These are phyloP conservation scores for Crocodylus rhombifer DNA, from an alignment of 2,797 vertebrate genomes.

Conservation along the genomic window DNA sequence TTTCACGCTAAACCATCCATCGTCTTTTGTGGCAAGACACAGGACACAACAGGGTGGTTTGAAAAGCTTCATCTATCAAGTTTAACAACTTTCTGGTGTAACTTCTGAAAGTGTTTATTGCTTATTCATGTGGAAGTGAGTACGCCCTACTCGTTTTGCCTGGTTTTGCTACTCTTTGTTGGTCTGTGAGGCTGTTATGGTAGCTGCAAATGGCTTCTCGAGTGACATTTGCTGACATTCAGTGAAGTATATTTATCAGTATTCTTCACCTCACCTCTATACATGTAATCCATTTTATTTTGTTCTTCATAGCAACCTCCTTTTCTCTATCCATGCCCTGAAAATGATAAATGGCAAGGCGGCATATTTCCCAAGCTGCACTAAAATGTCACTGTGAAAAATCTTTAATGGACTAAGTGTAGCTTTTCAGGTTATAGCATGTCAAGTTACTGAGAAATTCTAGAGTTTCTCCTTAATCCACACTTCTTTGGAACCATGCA, in stretches of 20 bases:
- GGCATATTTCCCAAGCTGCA: constrained; percentile 89
- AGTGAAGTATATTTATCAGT: constrained; percentile 98
- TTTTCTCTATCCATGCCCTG: constrained; percentile 91
- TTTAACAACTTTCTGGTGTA: constrained; percentile 92
- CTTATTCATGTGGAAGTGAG: constrained; percentile 97
- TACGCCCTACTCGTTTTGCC: constrained; percentile 88
- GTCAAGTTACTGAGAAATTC: constrained; percentile 96
- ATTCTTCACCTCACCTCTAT: constrained; percentile 93
- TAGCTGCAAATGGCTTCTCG: constrained; percentile 97
- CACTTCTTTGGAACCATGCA: constrained; percentile 84
- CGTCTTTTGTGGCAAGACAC: constrained; percentile 61
- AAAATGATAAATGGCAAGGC: constrained; percentile 96
- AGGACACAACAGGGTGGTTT: constrained; percentile 52
- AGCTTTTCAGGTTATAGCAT: constrained; percentile 98
- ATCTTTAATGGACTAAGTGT: constrained; percentile 99
- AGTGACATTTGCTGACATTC: constrained; percentile 99
- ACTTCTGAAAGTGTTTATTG: constrained; percentile 93
- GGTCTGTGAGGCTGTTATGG: constrained; percentile 92
- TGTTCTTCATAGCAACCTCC: constrained; percentile 90
- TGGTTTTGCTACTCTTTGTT: constrained; percentile 90
- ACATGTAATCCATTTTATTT: constrained; percentile 95
- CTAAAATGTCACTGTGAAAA: constrained; percentile 98
- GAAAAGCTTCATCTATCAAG: constrained; percentile 87
- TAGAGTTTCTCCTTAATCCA: constrained; percentile 88
- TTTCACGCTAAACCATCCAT: constrained; percentile 52